Base-by-base conservation (phyloP, 2,113 vertebrate genomes). In the Puntigrus tetrazona region DNA sequence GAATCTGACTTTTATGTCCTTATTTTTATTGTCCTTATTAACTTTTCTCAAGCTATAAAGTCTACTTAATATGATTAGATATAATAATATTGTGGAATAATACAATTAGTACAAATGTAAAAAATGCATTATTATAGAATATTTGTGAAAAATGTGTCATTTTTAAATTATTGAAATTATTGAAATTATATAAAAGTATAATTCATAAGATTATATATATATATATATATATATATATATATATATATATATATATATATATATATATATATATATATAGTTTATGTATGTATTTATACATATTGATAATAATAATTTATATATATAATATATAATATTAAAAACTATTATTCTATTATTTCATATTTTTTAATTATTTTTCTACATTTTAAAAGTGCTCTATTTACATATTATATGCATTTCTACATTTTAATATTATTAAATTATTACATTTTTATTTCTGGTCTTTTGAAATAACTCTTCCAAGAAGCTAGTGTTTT, bases 401-500 rank as follows among this genome's bases (percentile, higher is more conserved):
- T 55, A 55, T 55, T 55, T 22, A 55, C 50, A 22, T 22, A 38
- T 38, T 38, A 52, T 18, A 20, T 20, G 20, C 6, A 55, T 55
- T 22, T 55, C 20, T 55, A 22, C 2, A 55, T 55, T 55, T 22
- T 52, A 61, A 10, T 59, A 57, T 11, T 61, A 27, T 59, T 55
- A 9, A 0, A 61, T 61, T 27, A 47, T 82, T 47, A 79, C 61
- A 88, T 88, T 47, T 47, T 18, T 18, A 52, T 52, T 52, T 7
- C 52, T 55, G 20, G 7, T 8, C 6, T 55, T 55, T 55, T 55
- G 7, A 55, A 55, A 55, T 57, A n/a, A n/a, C 2, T 57, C 52
- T 57, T n/a, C 52, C 52, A 7, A 22, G 50, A 22, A 55, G 50
- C 50, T 57, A 57, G 52, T 86, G 73, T 85, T 63, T 78, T 61